phyloP scores from a whole-genome alignment of 2,113 vertebrate species.

The Phalacrocorax carbo region DNA sequence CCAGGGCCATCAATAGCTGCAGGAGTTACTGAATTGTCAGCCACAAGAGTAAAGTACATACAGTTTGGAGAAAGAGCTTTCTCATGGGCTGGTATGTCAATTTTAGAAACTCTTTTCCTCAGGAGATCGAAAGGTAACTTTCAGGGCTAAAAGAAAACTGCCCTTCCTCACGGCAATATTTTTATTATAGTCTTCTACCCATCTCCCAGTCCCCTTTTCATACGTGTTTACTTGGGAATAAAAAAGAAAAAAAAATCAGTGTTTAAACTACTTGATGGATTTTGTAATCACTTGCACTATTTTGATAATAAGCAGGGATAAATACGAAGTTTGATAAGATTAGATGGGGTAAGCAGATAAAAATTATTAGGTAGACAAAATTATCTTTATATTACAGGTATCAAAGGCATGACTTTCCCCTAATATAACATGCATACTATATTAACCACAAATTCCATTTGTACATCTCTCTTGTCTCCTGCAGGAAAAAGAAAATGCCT shows the following conservation, averaged over 20 bases:
- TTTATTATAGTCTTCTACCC: not conserved
- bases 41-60: not conserved
- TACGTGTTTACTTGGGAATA: not conserved
- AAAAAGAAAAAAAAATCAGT: not conserved
- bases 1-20: not conserved
- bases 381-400: not conserved
- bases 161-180: not conserved
- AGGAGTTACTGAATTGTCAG: not conserved
- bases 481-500: not conserved
- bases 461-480: constrained; percentile 3
- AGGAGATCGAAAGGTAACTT: not conserved
- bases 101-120: not conserved
- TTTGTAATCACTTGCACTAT: constrained; percentile 33
- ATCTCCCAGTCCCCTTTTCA: not conserved
- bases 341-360: constrained; percentile 44
- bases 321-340: constrained; percentile 45
- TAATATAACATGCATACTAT: not conserved
- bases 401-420: not conserved
- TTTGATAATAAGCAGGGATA: constrained; percentile 4
- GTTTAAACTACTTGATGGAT: constrained; percentile 24
- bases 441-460: not conserved
- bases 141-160: not conserved
- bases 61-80: not conserved
- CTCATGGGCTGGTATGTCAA: not conserved
- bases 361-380: constrained; percentile 31